A percentile compares a stretch with the other conserved stretches of the same genome.
Evolutionary conservation across 2,888 invertebrate genomes (phyloP).

Genomic region (Nowickia ferox): DNA sequence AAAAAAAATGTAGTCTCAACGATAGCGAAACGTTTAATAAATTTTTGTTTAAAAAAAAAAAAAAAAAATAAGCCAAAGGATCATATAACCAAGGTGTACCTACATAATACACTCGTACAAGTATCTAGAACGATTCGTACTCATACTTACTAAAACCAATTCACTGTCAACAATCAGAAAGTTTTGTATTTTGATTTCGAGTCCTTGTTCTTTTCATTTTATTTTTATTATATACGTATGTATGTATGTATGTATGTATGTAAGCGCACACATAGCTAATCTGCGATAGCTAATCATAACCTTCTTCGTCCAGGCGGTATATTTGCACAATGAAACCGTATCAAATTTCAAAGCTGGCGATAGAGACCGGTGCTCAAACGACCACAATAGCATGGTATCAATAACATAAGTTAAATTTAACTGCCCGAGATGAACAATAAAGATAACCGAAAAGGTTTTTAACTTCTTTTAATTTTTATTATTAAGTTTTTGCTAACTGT

Average conservation of each 20-base stretch:
- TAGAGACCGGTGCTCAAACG: slow-evolving; percentile 72
- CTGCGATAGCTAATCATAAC: slow-evolving; percentile 70
- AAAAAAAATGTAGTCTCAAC: slow-evolving; percentile 49
- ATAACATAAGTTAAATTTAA: slow-evolving; percentile 71
- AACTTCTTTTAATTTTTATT: slow-evolving; percentile 23
- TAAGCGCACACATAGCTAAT: slow-evolving; percentile 60
- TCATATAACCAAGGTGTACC: slow-evolving; percentile 59
- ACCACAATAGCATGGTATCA: slow-evolving; percentile 71
- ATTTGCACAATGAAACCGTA: slow-evolving; percentile 70
- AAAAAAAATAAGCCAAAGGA: slow-evolving; percentile 61
- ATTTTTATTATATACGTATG: slow-evolving; percentile 1
- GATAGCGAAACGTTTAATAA: slow-evolving; percentile 53
- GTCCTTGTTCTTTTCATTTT: slow-evolving; percentile 69
- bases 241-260: background rate
- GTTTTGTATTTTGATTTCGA: slow-evolving; percentile 56
- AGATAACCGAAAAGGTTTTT: slow-evolving; percentile 62
- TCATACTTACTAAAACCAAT: slow-evolving; percentile 24
- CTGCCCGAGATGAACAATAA: slow-evolving; percentile 72
- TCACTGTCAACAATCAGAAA: slow-evolving; percentile 59
- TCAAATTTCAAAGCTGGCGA: slow-evolving; percentile 73
- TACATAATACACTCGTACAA: background rate
- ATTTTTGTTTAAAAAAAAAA: slow-evolving; percentile 38
- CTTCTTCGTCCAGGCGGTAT: slow-evolving; percentile 71
- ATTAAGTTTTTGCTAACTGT: slow-evolving; percentile 23
- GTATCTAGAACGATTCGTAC: slow-evolving; percentile 2